Conservation (phyloP, 2,888 invertebrate genomes). For the Tenthredo mesomela region DNA sequence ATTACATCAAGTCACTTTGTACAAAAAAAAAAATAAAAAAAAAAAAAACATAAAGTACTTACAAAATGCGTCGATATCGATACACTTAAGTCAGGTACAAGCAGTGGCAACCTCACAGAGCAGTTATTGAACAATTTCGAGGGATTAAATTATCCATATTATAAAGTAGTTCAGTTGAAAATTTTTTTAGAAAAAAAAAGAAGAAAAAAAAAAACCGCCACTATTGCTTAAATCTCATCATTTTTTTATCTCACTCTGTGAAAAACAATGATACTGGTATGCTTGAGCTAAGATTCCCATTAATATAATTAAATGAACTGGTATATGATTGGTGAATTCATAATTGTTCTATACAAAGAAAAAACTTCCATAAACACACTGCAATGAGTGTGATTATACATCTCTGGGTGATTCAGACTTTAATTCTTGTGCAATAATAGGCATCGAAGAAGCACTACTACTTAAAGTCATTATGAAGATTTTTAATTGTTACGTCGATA, state of each 20-base stretch:
- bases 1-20: slow-evolving; percentile 41
- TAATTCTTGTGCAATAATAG: neutral
- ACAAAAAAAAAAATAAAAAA: neutral
- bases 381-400: neutral
- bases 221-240: neutral
- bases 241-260: neutral
- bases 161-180: neutral
- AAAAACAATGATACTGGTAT: neutral
- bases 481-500: neutral
- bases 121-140: neutral
- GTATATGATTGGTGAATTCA: neutral
- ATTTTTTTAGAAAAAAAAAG: neutral
- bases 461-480: neutral
- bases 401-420: neutral
- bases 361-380: neutral
- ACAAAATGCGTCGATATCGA: slow-evolving; percentile 38
- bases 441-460: neutral
- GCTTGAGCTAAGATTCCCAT: neutral
- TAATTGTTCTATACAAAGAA: neutral
- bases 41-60: neutral
- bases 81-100: slow-evolving; percentile 18
- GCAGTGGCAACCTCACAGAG: neutral
- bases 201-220: neutral
- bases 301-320: neutral
- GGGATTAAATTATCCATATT: neutral